These are phyloP conservation scores for Acheta domesticus DNA, from an alignment of 2,888 invertebrate species.

Conservation along the genomic window DNA sequence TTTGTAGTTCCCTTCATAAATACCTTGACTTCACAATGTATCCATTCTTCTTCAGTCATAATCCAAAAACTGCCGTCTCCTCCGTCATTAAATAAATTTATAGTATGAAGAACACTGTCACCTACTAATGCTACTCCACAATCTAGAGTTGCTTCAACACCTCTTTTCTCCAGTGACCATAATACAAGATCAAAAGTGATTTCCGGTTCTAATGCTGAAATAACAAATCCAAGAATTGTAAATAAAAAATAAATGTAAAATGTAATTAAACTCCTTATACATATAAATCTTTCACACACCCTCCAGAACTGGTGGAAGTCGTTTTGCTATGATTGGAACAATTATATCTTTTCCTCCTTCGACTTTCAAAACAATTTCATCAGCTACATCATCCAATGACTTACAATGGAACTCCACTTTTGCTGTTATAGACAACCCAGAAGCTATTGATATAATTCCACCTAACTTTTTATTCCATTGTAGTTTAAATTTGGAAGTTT, in stretches of 20 bases:
- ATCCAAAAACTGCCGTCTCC: neutral
- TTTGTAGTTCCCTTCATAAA: too few species aligned
- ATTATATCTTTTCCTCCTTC: slow-evolving; percentile 3
- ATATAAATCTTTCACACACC: neutral
- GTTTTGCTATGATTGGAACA: neutral
- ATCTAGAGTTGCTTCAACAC: neutral
- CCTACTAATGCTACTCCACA: neutral
- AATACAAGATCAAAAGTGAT: too few species aligned
- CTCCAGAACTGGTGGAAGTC: neutral
- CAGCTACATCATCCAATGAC: neutral
- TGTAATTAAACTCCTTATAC: neutral
- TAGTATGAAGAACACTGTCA: neutral
- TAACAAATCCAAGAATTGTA: too few species aligned
- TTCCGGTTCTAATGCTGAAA: too few species aligned
- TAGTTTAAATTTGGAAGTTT: neutral
- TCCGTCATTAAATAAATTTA: neutral
- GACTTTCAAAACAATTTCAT: neutral
- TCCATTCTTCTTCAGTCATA: slow-evolving; percentile 2
- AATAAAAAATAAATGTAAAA: too few species aligned
- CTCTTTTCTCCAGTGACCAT: neutral
- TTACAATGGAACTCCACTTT: neutral
- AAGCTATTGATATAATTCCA: neutral
- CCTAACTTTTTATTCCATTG: neutral
- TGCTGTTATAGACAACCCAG: neutral
- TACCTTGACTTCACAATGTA: neutral